Percentiles rank a stretch among this genome's conserved stretches.
phyloP scores from a whole-genome alignment of 2,797 vertebrate genomes.

The Selene dorsalis region DNA sequence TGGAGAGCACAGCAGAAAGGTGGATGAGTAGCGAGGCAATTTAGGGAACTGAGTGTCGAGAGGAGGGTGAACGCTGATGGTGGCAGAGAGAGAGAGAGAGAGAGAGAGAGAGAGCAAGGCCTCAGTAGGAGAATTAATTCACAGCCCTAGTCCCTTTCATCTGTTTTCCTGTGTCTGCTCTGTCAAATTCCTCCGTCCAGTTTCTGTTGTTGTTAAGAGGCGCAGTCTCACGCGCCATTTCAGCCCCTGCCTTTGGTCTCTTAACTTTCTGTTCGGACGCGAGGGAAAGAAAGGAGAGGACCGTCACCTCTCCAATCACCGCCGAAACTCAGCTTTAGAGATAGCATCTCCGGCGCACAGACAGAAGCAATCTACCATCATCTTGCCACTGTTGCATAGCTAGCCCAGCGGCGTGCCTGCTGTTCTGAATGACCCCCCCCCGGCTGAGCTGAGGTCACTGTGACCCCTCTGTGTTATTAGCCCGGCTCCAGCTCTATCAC shows the following conservation, averaged over 20 bases:
- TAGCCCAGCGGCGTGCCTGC: slow-evolving; percentile 19
- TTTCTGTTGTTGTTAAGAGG: slow-evolving; percentile 71
- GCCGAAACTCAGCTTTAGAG: slow-evolving; percentile 59
- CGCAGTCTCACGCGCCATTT: slow-evolving; percentile 67
- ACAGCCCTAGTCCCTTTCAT: slow-evolving; percentile 72
- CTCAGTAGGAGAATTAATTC: slow-evolving; percentile 75
- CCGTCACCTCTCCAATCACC: slow-evolving; percentile 53
- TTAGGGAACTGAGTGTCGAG: slow-evolving; percentile 77
- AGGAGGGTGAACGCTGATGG: slow-evolving; percentile 72
- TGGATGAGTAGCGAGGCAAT: slow-evolving; percentile 81
- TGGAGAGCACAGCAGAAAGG: slow-evolving; percentile 76
- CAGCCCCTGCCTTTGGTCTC: slow-evolving; percentile 62
- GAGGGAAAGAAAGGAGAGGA: slow-evolving; percentile 34
- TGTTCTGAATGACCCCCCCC: slow-evolving; percentile 60
- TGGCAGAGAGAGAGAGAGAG: slow-evolving; percentile 8
- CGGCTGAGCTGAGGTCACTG: slow-evolving; percentile 61
- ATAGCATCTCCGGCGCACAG: slow-evolving; percentile 71
- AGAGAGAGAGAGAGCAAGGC: slow-evolving; percentile 72
- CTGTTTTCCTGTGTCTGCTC: slow-evolving; percentile 67
- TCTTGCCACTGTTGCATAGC: slow-evolving; percentile 61
- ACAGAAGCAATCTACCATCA: slow-evolving; percentile 70
- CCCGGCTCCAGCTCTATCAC: slow-evolving; percentile 68
- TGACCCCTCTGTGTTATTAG: slow-evolving; percentile 75
- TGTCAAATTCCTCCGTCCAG: slow-evolving; percentile 71
- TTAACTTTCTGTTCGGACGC: slow-evolving; percentile 59